Evolutionary conservation across 2,113 vertebrate genomes (phyloP), one percentile per base, ranked within the genome.

Genomic region (Chinchilla lanigera): DNA sequence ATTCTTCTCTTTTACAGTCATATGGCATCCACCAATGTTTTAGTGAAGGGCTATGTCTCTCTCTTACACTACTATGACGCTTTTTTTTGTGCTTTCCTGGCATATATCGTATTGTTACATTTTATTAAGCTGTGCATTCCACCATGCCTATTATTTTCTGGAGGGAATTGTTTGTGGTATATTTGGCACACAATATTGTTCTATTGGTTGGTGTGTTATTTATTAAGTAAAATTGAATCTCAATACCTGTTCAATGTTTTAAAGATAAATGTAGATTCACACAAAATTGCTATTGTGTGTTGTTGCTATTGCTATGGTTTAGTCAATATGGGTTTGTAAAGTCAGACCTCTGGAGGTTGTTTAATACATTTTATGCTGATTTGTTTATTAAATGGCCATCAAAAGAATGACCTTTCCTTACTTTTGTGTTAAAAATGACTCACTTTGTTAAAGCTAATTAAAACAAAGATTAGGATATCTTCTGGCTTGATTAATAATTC

Each of bases 381-480:
- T 12, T 69, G 28, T 87, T 85, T 95, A 95, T 75, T 75, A 85
- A 95, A 58, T 5, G 33, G 3, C 30, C 41, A 63, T 11, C n/a
- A 83, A 38, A 67, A 65, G 5, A 28, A 81, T 12, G 26, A 8
- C 10, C 2, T 8, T 94, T 1, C 63, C 3, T 1, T 77, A 22
- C 41, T 71, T 95, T 75, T 82, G 5, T 83, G 30, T 86, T 86
- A 82, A 94, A 88, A 88, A 86, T 91, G 11, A 44, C 26, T 90
- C 7, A 87, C 0, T 58, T 86, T 83, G 7, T 89, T 71, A 90
- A 47, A 94, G 13, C 0, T 38, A 60, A 87, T 77, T 69, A 85
- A 88, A 95, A 93, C 13, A 93, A 89, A 94, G 38, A 58, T 71
- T 71, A 92, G 2, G 5, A 60, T 73, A 19, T 35, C 56, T 90